These are phyloP conservation scores for Iguana delicatissima DNA, from an alignment of 2,797 vertebrate species.

Conservation along the genomic window DNA sequence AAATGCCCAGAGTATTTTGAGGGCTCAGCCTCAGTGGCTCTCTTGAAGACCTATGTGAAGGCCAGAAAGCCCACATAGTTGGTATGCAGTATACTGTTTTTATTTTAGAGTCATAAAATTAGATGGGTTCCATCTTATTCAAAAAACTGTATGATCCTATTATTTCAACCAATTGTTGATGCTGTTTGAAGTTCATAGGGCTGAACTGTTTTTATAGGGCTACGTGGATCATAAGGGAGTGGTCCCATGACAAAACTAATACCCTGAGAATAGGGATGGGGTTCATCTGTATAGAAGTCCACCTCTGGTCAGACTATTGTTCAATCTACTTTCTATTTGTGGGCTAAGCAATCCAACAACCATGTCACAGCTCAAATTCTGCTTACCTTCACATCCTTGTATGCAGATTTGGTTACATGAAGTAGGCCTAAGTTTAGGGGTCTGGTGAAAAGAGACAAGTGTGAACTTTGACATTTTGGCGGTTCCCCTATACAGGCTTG, in stretches of 20 bases:
- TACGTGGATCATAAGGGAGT: neutral
- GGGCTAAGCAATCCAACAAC: neutral
- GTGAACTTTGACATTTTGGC: neutral
- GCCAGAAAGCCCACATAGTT: neutral
- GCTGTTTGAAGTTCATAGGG: neutral
- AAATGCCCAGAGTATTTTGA: neutral
- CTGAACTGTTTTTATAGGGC: neutral
- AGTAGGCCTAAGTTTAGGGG: neutral
- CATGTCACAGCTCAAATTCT: neutral
- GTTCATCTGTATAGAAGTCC: neutral
- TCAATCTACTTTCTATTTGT: neutral
- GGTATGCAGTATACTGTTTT: neutral
- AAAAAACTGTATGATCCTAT: neutral
- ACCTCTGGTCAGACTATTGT: slow-evolving; percentile 19
- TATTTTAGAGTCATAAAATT: neutral
- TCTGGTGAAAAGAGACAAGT: neutral
- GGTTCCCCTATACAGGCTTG: neutral
- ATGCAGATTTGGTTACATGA: neutral
- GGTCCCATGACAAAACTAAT: neutral
- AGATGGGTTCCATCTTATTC: neutral
- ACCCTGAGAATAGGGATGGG: neutral
- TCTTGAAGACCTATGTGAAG: neutral
- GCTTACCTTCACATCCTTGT: neutral
- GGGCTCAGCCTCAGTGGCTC: neutral
- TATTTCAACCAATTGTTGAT: neutral